Evolutionary conservation across 1,140 invertebrate species (phyloP), one percentile per base, ranked within the genome.

Genomic region (Drosophila parvula): DNA sequence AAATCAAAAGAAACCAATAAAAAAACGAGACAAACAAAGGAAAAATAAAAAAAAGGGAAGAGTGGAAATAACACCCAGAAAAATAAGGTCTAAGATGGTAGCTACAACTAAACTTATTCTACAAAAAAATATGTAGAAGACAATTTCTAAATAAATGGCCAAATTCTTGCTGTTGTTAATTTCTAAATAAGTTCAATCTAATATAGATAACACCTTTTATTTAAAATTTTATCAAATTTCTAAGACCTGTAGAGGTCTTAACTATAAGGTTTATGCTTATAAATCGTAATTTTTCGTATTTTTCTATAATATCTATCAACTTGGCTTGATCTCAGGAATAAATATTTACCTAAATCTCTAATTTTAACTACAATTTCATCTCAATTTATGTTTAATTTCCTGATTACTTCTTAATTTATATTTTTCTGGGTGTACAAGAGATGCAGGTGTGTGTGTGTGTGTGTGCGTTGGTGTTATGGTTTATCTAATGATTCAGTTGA

Each of bases 401-500:
- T 43, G 16, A 22, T 0, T 40, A 7, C 3, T 30, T 30, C 30
- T 7, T 30, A 30, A 1, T 27, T 6, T 0, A n/a, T 12, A 5
- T 51, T 53, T 36, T 55, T 55, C 34, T 55, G 51, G 18, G 34
- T 55, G 51, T 55, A 38, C 18, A 38, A 10, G 2, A 38, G 18
- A 55, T 53, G 55, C 47, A 40, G 16, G 30, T 12, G 45, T 70
- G 53, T 59, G 32, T 67, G 68, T 67, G 62, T 69, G 67, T 36
- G 22, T 55, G 47, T 67, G 22, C 53, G 41, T 48, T 38, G 53
- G 51, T 69, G 30, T 47, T 60, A 73, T 73, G 69, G 69, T 40
- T 53, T 73, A 73, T 61, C 32, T 36, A 73, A 73, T 73, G 69
- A 73, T 60, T 73, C 67, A 58, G 38, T 45, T 58, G 18, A 58